Base-by-base conservation (phyloP, 2,113 vertebrate genomes). In the Sarotherodon lohbergeri region DNA sequence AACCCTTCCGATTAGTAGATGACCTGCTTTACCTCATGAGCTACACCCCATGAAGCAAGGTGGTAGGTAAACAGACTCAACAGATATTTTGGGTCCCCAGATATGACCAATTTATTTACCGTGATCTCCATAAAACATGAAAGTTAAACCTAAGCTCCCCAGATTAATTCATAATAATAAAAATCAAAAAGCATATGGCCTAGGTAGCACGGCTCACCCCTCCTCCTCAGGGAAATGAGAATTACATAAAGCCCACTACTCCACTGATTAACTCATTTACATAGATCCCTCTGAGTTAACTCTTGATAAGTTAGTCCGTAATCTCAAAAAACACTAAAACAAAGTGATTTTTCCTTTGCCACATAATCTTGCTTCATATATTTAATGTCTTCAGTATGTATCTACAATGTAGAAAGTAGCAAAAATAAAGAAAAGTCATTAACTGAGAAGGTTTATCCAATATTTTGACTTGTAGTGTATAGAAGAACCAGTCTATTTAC, bases 291-390 rank as follows among this genome's bases (percentile, higher is more conserved):
- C 1, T 59, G 29, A 16, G 24, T 29, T 29, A 57, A 57, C 55
- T 29, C 55, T 0, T 57, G 55, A 16, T 57, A 57, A 29, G 0
- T 57, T 29, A 14, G 55, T 57, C 55, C 24, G 2, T 8, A 57
- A 59, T 59, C 56, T 59, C 4, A 0, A 59, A 59, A 59, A 59
- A 29, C 13, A 29, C 56, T 16, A 5, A 59, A 29, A 29, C 56
- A 29, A 16, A 59, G 24, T 22, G 22, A 22, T 22, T 57, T 27
- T 27, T 57, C 12, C 55, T 57, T 57, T 27, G 0, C 22, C 22
- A 27, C 55, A 56, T 56, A 27, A 56, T 56, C 22, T 56, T 27
- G 6, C 22, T 56, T 56, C 55, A 56, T 56, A 13, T 27, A 27
- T 56, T 56, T 56, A 24, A 56, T 56, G 6, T 56, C 4, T 56